Conservation (phyloP, 2,888 invertebrate species). For the Drosophila barbarae region DNA sequence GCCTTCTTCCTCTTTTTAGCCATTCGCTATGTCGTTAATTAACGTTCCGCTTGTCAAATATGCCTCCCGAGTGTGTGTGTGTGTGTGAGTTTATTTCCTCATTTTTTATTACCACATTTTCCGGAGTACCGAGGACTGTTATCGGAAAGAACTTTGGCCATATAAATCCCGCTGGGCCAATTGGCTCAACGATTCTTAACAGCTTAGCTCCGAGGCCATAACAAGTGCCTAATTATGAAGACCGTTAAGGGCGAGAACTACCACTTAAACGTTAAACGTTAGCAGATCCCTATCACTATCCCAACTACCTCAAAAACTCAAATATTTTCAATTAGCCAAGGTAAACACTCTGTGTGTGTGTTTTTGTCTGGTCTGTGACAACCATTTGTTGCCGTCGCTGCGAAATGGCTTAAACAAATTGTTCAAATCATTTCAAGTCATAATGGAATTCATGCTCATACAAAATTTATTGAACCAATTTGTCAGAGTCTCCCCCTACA, state of each 20-base stretch:
- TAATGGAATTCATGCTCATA: conserved; percentile 22
- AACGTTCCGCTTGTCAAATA: conserved; percentile 56
- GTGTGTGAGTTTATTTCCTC: conserved; percentile 17
- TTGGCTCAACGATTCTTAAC: conserved; percentile 43
- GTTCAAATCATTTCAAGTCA: conserved; percentile 24
- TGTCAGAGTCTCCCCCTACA: not conserved
- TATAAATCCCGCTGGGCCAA: conserved; percentile 49
- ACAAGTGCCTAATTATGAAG: conserved; percentile 20
- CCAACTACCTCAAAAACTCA: not conserved
- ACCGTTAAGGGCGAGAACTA: conserved; percentile 39
- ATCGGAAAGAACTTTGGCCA: conserved; percentile 19
- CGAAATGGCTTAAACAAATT: conserved; percentile 23
- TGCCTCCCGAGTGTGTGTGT: conserved; percentile 10
- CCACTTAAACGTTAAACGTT: conserved; percentile 4
- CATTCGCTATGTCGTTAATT: conserved; percentile 55
- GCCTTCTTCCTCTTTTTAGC: conserved; percentile 28
- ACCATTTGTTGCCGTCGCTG: conserved; percentile 21
- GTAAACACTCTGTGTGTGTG: conserved; percentile 5
- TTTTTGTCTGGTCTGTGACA: not conserved
- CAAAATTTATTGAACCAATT: conserved; percentile 30
- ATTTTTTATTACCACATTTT: conserved; percentile 51
- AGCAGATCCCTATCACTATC: conserved; percentile 1
- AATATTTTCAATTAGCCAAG: conserved; percentile 25
- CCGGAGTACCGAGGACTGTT: conserved; percentile 25
- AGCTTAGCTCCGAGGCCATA: conserved; percentile 16